Conservation (phyloP, 1,140 invertebrate genomes). For the Leptinotarsa lineolata region DNA sequence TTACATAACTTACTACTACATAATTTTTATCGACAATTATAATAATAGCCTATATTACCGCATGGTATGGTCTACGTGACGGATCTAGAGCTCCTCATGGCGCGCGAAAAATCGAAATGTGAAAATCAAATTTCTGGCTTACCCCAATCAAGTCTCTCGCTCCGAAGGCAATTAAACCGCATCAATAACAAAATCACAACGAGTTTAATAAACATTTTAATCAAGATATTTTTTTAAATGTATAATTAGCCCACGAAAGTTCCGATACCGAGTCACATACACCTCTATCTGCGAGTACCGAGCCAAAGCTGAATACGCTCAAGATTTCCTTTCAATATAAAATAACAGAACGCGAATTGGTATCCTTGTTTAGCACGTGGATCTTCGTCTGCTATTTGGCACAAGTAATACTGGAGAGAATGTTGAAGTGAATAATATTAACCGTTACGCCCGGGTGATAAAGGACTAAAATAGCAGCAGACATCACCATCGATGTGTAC, state of each 20-base stretch:
- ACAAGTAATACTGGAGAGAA: no score
- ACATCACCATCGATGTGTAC: no score
- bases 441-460: not conserved
- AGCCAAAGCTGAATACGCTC: slow-evolving; percentile 23
- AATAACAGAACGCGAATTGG: not conserved
- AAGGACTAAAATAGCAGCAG: not conserved
- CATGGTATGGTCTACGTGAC: slow-evolving; percentile 42
- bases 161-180: slow-evolving; percentile 15
- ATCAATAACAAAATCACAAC: slow-evolving; percentile 34
- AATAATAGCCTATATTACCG: slow-evolving; percentile 6
- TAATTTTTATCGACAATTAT: not conserved
- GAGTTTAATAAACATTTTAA: slow-evolving; percentile 46
- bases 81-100: slow-evolving; percentile 33
- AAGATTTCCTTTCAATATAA: slow-evolving; percentile 7
- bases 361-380: slow-evolving; percentile 22
- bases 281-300: slow-evolving; percentile 15
- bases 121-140: slow-evolving; percentile 36
- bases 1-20: slow-evolving; percentile 1
- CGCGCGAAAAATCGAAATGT: slow-evolving; percentile 30
- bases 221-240: not conserved
- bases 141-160: slow-evolving; percentile 45
- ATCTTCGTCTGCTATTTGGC: not conserved
- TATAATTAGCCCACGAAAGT: slow-evolving; percentile 14
- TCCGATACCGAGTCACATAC: slow-evolving; percentile 29
- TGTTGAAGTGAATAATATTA: not conserved